These are phyloP conservation scores for Smittia sp. DNA, from an alignment of 2,888 invertebrate species.

Conservation along the genomic window DNA sequence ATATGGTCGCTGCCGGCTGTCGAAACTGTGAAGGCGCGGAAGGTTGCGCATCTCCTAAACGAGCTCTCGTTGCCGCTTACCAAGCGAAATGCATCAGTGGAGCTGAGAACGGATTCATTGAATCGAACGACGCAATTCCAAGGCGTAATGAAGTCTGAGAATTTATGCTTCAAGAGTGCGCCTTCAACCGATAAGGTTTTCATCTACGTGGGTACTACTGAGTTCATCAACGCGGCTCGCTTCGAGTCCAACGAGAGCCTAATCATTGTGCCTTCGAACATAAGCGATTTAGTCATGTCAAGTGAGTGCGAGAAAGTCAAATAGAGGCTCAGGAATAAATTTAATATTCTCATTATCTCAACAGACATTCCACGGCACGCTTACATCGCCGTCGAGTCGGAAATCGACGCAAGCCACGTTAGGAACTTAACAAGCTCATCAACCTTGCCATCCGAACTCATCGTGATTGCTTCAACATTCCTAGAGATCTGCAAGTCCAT, in stretches of 20 bases:
- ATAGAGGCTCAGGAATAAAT: no score
- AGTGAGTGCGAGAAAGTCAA: constrained; percentile 45
- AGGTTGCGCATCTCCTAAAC: constrained; percentile 50
- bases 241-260: constrained; percentile 51
- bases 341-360: no score
- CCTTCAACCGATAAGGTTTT: constrained; percentile 51
- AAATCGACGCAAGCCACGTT: constrained; percentile 47
- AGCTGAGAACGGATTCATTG: constrained; percentile 50
- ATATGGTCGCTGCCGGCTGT: constrained; percentile 52
- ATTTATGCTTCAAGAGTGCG: constrained; percentile 52
- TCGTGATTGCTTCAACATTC: constrained; percentile 49
- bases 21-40: constrained; percentile 48
- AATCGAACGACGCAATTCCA: constrained; percentile 52
- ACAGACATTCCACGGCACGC: constrained; percentile 51
- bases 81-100: constrained; percentile 51
- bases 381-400: constrained; percentile 51
- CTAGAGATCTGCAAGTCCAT: constrained; percentile 50
- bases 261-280: constrained; percentile 50
- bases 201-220: constrained; percentile 50
- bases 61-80: constrained; percentile 54
- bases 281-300: constrained; percentile 47
- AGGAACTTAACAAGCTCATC: constrained; percentile 45
- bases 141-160: constrained; percentile 50
- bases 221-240: constrained; percentile 43
- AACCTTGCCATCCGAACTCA: constrained; percentile 47